Conservation (phyloP, 2,888 invertebrate species). For the Ormyrus pomaceus region DNA sequence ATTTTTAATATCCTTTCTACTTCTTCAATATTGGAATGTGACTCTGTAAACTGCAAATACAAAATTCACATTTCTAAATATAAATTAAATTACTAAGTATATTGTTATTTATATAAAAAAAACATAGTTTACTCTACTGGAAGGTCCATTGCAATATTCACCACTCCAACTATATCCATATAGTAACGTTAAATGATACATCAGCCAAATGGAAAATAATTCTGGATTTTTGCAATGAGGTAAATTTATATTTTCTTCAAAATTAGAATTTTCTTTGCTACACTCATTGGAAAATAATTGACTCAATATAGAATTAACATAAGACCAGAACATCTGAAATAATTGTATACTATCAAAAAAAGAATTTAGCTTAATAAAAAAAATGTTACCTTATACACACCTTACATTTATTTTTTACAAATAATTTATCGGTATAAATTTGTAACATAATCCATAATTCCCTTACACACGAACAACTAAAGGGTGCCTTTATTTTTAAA, state of each 20-base stretch:
- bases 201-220: conserved; percentile 76
- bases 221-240: conserved; percentile 68
- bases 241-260: conserved; percentile 46
- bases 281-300: conserved; percentile 63
- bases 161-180: conserved; percentile 74
- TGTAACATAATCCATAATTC: conserved; percentile 79
- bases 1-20: conserved; percentile 76
- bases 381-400: conserved; percentile 57
- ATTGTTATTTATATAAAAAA: conserved; percentile 20
- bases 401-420: conserved; percentile 64
- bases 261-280: background rate
- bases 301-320: conserved; percentile 72
- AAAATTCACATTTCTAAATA: conserved; percentile 37
- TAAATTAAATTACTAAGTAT: conserved; percentile 22
- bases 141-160: conserved; percentile 66
- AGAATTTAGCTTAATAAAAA: background rate
- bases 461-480: conserved; percentile 79
- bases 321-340: conserved; percentile 75
- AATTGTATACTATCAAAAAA: conserved; percentile 1
- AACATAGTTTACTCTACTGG: conserved; percentile 63
- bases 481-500: conserved; percentile 76
- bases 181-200: conserved; percentile 75
- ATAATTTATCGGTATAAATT: conserved; percentile 73
- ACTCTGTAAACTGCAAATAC: conserved; percentile 49
- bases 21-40: conserved; percentile 73